These are phyloP conservation scores for Pterobdella sp. DNA, from an alignment of 2,888 invertebrate genomes.

Conservation along the genomic window DNA sequence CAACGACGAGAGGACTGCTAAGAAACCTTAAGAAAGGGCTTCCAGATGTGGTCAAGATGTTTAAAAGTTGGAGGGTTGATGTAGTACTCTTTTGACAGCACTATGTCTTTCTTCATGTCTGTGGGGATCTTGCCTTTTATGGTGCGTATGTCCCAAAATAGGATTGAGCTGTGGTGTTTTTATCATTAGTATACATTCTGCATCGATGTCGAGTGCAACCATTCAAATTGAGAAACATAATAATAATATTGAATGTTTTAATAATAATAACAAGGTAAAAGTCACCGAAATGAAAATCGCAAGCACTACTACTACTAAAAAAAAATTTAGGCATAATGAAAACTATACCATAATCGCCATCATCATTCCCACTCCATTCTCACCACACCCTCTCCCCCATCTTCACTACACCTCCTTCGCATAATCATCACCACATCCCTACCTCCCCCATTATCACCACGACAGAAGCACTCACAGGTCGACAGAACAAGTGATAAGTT, in stretches of 20 bases:
- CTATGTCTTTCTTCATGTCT: slow-evolving; percentile 37
- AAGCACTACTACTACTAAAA: too few relatives aligned
- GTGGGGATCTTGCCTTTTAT: slow-evolving; percentile 39
- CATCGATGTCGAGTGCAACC: too few relatives aligned
- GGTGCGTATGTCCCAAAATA: slow-evolving; percentile 49
- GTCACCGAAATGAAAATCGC: neutral
- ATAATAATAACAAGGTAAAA: neutral
- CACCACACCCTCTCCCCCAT: too few relatives aligned
- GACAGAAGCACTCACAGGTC: slow-evolving; percentile 48
- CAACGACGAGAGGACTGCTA: neutral
- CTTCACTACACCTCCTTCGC: slow-evolving; percentile 37
- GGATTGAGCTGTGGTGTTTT: neutral
- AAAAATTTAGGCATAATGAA: too few relatives aligned
- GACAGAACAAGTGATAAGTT: slow-evolving; percentile 49
- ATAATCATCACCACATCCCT: slow-evolving; percentile 41
- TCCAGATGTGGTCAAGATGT: slow-evolving; percentile 50
- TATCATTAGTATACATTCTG: neutral
- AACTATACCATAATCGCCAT: too few relatives aligned
- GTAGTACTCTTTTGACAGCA: slow-evolving; percentile 43
- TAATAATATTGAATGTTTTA: neutral
- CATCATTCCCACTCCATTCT: too few relatives aligned
- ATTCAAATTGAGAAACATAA: too few relatives aligned
- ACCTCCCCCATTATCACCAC: slow-evolving; percentile 49
- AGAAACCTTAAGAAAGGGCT: slow-evolving; percentile 47
- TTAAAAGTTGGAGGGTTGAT: slow-evolving; percentile 49